Evolutionary conservation across 1,140 invertebrate species (phyloP), one percentile per base, ranked within the genome.

Genomic region (Agraylea sexmaculata): DNA sequence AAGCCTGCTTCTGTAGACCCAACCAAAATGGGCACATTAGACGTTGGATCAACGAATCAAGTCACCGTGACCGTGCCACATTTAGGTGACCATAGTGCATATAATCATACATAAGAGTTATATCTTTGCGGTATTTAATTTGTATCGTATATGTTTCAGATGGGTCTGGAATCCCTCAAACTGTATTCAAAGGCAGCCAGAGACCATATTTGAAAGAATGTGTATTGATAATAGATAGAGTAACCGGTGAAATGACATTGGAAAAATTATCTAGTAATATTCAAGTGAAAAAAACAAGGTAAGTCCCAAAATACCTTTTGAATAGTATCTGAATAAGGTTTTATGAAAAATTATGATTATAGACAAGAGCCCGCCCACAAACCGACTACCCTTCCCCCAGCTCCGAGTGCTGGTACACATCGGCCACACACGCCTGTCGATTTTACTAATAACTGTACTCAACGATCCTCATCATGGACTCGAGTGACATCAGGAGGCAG

Each of bases 1-100:
- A 95, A 95, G 62, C 91, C 92, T 54, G 91, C 91, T 2, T 94
- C 89, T 55, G 87, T 95, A 25, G 91, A 95, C 64, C 78, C 83
- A 11, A 84, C 78, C 43, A 87, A 94, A 68, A 81, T 84, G 64
- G 88, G 89, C 15, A 80, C 72, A 15, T 76, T 97, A 17, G 87
- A 93, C 59, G 81, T 95, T 36, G 86, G 83, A 35, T 72, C 75
- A 41, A 87, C 83, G 55, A 81, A 91, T 64, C 86, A 88, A 66
- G 78, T 86, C 53, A 91, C 87, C 38, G 87, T 96, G 13, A 90
- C 86, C 43, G 85, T 94, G 44, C 90, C 90, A 47, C 87, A 95
- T 75, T 77, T 91, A 56, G 74, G 75, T 78, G 59, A 63, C 53
- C 34, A 23, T 25, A 28, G 11, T 6, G 10, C 13, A 12, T 40